Percentiles rank a stretch among this genome's conserved stretches.
Evolutionary conservation across 2,888 invertebrate species (phyloP).

Genomic region (Lithophane socia): DNA sequence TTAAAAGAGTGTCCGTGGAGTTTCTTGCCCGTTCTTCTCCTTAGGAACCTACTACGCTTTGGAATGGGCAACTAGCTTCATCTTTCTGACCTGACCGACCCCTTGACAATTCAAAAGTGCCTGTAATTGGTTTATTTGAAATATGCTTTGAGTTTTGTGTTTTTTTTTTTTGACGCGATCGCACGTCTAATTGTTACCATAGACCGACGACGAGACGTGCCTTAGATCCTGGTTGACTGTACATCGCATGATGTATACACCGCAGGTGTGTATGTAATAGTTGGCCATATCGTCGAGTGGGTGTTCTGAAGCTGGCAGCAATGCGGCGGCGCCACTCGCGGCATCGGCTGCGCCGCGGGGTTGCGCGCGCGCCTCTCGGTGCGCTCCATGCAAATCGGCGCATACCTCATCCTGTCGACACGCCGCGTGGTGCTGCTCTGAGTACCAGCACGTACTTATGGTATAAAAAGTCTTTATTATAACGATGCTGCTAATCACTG

Average conservation of each 20-base stretch:
- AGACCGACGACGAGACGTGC: too few relatives aligned
- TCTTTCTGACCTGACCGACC: too few relatives aligned
- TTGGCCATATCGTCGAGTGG: background rate
- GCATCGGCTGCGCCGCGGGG: constrained; percentile 44
- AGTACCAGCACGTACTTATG: background rate
- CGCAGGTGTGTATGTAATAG: background rate
- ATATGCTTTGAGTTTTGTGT: too few relatives aligned
- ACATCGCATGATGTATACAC: too few relatives aligned
- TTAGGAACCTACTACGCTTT: too few relatives aligned
- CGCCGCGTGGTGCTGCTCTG: constrained; percentile 24
- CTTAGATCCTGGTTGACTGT: background rate
- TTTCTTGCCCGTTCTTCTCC: too few relatives aligned
- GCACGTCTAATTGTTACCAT: background rate
- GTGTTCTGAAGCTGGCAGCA: constrained; percentile 3
- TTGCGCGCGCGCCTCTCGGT: constrained; percentile 10
- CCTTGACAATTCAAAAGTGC: too few relatives aligned
- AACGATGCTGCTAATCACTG: constrained; percentile 19
- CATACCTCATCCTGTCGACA: constrained; percentile 42
- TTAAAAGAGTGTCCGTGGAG: too few relatives aligned
- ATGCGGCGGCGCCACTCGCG: constrained; percentile 44
- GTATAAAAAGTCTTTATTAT: background rate
- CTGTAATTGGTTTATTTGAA: too few relatives aligned
- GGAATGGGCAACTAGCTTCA: too few relatives aligned
- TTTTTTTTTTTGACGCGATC: too few relatives aligned
- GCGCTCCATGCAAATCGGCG: constrained; percentile 45